Base-by-base conservation (phyloP, 2,113 vertebrate species). In the Oreamnos americanus region DNA sequence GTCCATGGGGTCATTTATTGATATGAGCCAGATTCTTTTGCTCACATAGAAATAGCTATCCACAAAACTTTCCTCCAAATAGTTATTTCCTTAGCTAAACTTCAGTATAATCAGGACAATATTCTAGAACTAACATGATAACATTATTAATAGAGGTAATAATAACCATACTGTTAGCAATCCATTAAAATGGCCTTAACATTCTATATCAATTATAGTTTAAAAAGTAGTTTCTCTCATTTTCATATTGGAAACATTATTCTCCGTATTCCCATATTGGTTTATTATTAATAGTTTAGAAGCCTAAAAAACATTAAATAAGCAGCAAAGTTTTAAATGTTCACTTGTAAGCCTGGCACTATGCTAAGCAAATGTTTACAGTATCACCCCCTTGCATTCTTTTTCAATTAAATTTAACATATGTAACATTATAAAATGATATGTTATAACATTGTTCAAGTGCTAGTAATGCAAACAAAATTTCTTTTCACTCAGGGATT, bases 211-310 rank as follows among this genome's bases (percentile, higher is more conserved):
- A 51, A n/a, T 89, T 90, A 87, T 43, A 39, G 10, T 95, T 93
- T 96, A 55, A 81, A 94, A 86, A 58, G 12, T 74, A 92, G 16
- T 47, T 45, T 16, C 3, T 89, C 47, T 91, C 19, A 43, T 89
- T 95, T 96, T 87, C 23, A 92, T 91, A 28, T 90, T 84, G 62
- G 71, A 97, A 92, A 96, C n/a, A 78, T 58, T 89, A 94, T 51
- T 84, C 36, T 15, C 62, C 90, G 76, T 55, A 82, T 93, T 49
- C 49, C 36, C 19, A 47, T 87, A n/a, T 39, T 93, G 39, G 16
- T 64, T 84, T 36, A 55, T 97, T 51, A 87, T 84, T 33, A 55
- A 96, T 47, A 85, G 33, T 58, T 87, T 62, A 89, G 76, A 93
- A 95, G 28, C 21, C 58, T 39, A 76, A 91, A 86, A 89, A 49